phyloP scores from a whole-genome alignment of 2,888 invertebrate species.

The Cerastoderma edule region DNA sequence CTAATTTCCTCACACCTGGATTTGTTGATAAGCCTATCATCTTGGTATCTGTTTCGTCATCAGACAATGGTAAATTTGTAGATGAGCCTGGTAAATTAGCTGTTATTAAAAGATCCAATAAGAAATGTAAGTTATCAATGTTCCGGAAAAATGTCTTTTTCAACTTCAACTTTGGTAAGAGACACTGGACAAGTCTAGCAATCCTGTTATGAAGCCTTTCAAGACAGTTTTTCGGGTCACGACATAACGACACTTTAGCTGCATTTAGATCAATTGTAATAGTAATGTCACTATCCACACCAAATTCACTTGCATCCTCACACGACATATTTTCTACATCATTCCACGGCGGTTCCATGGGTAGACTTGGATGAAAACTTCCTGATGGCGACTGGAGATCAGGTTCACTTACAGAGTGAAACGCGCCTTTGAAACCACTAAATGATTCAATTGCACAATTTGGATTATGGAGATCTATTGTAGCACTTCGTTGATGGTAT shows the following conservation, averaged over 20 bases:
- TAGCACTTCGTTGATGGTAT: too few species aligned
- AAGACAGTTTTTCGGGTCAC: slow-evolving; percentile 57
- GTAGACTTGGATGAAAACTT: neutral
- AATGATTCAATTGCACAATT: too few species aligned
- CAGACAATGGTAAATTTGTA: neutral
- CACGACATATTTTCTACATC: neutral
- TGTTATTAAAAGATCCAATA: slow-evolving; percentile 55
- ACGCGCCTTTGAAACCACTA: too few species aligned
- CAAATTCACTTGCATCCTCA: neutral
- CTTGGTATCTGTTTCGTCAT: neutral
- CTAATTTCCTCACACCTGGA: neutral
- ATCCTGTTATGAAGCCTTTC: slow-evolving; percentile 46
- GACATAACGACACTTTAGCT: slow-evolving; percentile 53
- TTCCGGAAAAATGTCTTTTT: slow-evolving; percentile 49
- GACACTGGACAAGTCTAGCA: slow-evolving; percentile 38
- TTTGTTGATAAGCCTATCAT: neutral
- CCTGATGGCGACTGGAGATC: slow-evolving; percentile 2
- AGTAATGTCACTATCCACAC: slow-evolving; percentile 27
- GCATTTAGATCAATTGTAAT: slow-evolving; percentile 61
- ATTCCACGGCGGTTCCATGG: neutral
- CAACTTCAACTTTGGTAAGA: slow-evolving; percentile 51
- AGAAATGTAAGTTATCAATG: slow-evolving; percentile 55
- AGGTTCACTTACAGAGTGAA: too few species aligned
- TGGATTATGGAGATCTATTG: too few species aligned
- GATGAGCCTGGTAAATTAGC: slow-evolving; percentile 24